Conservation (phyloP, 2,797 vertebrate species). For the Myripristis murdjan region DNA sequence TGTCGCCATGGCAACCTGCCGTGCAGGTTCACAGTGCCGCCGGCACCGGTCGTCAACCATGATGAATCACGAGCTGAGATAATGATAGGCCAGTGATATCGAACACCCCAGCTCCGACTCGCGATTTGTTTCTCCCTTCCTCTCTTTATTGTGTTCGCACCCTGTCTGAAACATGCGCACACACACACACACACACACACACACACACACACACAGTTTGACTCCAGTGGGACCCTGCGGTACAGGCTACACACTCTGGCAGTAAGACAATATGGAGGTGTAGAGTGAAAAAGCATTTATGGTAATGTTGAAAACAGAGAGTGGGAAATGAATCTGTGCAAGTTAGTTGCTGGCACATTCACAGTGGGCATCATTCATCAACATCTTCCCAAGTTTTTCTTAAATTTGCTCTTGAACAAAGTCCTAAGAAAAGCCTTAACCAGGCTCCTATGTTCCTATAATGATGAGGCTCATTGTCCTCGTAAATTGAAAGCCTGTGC, state of each 20-base stretch:
- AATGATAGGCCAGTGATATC: conserved; percentile 57
- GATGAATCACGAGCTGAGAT: conserved; percentile 57
- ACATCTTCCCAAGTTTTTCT: too few species aligned
- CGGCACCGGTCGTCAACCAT: conserved; percentile 17
- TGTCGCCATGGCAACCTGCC: conserved; percentile 61
- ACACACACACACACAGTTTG: neutral
- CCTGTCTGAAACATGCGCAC: neutral
- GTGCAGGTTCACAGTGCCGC: conserved; percentile 22
- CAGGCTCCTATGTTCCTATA: too few species aligned
- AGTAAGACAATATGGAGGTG: too few species aligned
- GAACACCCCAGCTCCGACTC: conserved; percentile 23
- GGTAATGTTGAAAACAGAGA: neutral
- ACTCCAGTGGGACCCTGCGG: too few species aligned
- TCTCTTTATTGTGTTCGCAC: neutral
- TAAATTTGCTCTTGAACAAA: too few species aligned
- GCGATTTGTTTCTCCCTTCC: conserved; percentile 31
- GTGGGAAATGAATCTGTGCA: too few species aligned
- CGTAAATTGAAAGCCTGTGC: too few species aligned
- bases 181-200: neutral
- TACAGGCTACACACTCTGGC: too few species aligned
- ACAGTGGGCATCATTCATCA: too few species aligned
- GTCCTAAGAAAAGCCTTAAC: too few species aligned
- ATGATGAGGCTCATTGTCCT: too few species aligned
- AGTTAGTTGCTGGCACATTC: too few species aligned
- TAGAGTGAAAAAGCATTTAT: neutral